Percentiles rank a stretch among this genome's conserved stretches.
Conservation (phyloP, 2,113 vertebrate genomes). For the Ornithorhynchus anatinus region DNA sequence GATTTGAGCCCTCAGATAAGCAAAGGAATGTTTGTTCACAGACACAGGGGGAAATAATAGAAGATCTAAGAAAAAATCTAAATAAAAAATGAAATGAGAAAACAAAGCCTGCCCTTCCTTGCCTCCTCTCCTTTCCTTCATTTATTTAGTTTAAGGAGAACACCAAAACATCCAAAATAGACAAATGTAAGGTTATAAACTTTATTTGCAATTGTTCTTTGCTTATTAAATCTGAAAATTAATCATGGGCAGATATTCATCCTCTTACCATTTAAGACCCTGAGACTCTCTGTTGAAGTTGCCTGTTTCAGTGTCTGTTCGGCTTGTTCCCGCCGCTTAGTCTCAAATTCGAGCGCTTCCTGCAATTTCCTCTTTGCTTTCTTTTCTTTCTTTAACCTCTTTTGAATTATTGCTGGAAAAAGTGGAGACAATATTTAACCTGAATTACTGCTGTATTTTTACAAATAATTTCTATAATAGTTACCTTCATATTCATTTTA, state of each 20-base stretch:
- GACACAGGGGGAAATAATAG: slow-evolving; percentile 25
- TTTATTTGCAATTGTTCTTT: background rate
- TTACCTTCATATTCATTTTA: too few relatives aligned
- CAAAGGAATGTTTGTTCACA: slow-evolving; percentile 24
- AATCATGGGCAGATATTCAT: background rate
- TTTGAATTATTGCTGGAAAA: slow-evolving; percentile 93
- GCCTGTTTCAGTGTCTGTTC: slow-evolving; percentile 96
- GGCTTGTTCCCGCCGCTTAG: slow-evolving; percentile 93
- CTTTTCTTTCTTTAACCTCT: slow-evolving; percentile 99
- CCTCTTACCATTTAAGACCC: slow-evolving; percentile 92
- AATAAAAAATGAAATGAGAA: slow-evolving; percentile 8
- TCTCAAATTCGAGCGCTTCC: slow-evolving; percentile 98
- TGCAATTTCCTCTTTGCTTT: slow-evolving; percentile 99
- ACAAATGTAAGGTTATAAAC: background rate
- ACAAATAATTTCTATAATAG: too few relatives aligned
- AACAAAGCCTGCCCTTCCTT: background rate
- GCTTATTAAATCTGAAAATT: slow-evolving; percentile 12
- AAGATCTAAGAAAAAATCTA: background rate
- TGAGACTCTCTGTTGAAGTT: slow-evolving; percentile 92
- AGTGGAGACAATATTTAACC: too few relatives aligned
- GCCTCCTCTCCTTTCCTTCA: background rate
- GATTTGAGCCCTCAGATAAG: slow-evolving; percentile 19
- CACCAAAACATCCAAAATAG: background rate
- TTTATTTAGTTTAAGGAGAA: background rate
- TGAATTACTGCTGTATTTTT: too few relatives aligned